phyloP scores from a whole-genome alignment of 2,797 vertebrate species.

The Vultur gryphus region DNA sequence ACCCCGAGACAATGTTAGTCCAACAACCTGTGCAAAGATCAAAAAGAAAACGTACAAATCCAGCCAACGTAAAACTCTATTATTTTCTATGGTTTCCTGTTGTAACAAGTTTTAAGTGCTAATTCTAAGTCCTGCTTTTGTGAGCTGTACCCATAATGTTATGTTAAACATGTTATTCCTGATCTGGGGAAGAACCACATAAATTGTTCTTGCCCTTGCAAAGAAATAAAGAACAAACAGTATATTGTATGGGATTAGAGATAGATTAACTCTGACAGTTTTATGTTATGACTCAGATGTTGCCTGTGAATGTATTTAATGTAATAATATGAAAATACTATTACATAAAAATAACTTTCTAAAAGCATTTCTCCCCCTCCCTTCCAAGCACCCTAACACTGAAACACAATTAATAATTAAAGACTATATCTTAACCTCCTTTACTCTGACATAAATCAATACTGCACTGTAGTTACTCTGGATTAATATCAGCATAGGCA shows the following conservation, averaged over 20 bases:
- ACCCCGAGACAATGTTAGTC: constrained; percentile 84
- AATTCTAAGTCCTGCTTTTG: constrained; percentile 57
- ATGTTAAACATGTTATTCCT: constrained; percentile 59
- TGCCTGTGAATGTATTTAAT: constrained; percentile 41
- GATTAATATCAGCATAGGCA: neutral
- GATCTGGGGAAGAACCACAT: constrained; percentile 47
- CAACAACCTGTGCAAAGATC: constrained; percentile 81
- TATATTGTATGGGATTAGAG: constrained; percentile 29
- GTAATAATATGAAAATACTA: constrained; percentile 39
- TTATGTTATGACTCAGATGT: constrained; percentile 50
- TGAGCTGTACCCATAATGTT: constrained; percentile 37
- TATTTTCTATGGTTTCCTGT: constrained; percentile 43
- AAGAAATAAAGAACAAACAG: constrained; percentile 52
- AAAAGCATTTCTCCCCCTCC: constrained; percentile 22
- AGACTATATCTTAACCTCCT: constrained; percentile 2
- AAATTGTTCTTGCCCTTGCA: constrained; percentile 19
- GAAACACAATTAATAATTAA: constrained; percentile 51
- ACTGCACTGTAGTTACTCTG: constrained; percentile 4
- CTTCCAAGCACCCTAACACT: neutral
- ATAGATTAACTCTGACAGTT: constrained; percentile 48
- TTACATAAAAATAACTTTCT: constrained; percentile 46
- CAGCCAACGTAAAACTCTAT: neutral
- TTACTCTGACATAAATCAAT: constrained; percentile 30
- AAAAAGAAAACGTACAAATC: constrained; percentile 2
- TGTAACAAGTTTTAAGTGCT: constrained; percentile 59